Conservation (phyloP, 2,797 vertebrate genomes). For the Phalloptychus januarius region DNA sequence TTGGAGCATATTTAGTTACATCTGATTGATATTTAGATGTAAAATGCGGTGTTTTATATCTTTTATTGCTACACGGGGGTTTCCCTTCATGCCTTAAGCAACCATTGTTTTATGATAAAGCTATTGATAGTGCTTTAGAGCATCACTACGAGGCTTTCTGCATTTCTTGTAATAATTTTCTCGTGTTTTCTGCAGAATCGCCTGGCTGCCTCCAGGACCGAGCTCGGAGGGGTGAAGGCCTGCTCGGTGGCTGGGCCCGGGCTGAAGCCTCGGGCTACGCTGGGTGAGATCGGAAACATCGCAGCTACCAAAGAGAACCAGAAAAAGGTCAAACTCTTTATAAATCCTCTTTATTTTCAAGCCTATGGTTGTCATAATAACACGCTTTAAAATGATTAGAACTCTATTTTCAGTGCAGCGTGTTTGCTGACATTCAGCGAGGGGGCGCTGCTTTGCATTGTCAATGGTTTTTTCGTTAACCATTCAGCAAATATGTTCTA, state of each 20-base stretch:
- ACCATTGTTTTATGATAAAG: background rate
- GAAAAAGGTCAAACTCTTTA: constrained; percentile 72
- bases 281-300: constrained; percentile 83
- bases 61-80: no score
- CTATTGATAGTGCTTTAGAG: background rate
- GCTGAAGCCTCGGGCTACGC: constrained; percentile 73
- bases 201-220: constrained; percentile 68
- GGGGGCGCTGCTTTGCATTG: background rate
- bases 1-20: accelerated
- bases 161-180: background rate
- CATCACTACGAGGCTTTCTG: background rate
- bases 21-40: background rate
- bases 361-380: background rate
- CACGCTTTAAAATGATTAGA: background rate
- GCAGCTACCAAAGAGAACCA: constrained; percentile 31
- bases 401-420: background rate
- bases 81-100: background rate
- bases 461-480: background rate
- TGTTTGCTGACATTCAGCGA: background rate
- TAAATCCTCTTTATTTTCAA: background rate
- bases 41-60: background rate
- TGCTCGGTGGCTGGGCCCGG: constrained; percentile 52
- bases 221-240: constrained; percentile 70
- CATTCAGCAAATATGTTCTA: background rate
- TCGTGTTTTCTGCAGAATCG: constrained; percentile 72